Evolutionary conservation across 2,113 vertebrate genomes (phyloP).

Genomic region (Aramus guarauna): DNA sequence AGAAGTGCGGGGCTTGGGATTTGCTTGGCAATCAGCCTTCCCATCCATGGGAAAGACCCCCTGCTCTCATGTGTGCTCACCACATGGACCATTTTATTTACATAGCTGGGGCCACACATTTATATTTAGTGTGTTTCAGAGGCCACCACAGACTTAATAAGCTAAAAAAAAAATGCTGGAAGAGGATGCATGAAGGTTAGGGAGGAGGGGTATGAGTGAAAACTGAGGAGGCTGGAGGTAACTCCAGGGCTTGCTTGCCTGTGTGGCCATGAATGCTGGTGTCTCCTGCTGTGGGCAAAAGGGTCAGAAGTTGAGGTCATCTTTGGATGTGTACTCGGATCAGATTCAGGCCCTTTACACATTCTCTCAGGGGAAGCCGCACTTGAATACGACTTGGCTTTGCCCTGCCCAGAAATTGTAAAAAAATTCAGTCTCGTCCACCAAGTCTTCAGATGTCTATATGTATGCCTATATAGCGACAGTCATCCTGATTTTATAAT

Average conservation of each 20-base stretch:
- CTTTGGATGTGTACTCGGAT: neutral
- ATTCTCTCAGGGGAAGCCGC: neutral
- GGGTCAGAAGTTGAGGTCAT: neutral
- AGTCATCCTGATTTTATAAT: neutral
- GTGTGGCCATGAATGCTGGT: neutral
- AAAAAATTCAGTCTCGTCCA: neutral
- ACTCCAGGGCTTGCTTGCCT: neutral
- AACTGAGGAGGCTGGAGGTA: neutral
- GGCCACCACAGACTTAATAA: neutral
- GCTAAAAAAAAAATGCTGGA: neutral
- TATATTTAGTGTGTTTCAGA: constrained; percentile 19
- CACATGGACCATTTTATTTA: constrained; percentile 4
- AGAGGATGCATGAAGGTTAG: neutral
- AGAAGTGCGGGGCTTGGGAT: neutral
- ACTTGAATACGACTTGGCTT: neutral
- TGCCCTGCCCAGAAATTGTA: neutral
- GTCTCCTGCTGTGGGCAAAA: neutral
- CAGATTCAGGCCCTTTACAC: neutral
- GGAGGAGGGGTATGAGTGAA: neutral
- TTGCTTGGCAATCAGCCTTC: neutral
- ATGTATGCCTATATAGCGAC: neutral
- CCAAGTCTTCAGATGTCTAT: neutral
- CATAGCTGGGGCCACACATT: constrained; percentile 4
- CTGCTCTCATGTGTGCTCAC: neutral
- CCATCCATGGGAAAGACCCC: neutral